Conservation (phyloP, 53 echinoderm and acorn worm species). For the Echinarachnius parma region DNA sequence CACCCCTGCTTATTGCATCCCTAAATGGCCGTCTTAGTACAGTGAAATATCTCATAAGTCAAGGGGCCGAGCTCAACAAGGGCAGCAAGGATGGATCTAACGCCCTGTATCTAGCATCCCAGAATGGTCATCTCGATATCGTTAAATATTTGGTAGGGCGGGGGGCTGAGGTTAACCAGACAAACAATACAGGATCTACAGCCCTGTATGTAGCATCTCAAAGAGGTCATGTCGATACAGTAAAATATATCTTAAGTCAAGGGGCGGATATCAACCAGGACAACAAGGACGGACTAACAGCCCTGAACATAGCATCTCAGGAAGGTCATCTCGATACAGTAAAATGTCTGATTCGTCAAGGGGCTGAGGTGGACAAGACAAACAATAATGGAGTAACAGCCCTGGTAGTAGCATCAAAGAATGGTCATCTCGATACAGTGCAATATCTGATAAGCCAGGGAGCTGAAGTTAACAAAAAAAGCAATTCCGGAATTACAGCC, state of each 20-base stretch:
- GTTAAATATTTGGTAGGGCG: not conserved
- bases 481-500: no score
- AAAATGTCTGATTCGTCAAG: not conserved
- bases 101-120: conserved; percentile 5
- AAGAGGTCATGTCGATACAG: not conserved
- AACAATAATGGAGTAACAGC: not conserved
- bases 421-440: no score
- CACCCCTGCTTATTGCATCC: no score
- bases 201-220: not conserved
- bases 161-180: not conserved
- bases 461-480: no score
- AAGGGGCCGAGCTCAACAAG: no score
- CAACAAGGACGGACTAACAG: not conserved
- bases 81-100: not conserved
- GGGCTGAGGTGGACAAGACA: not conserved
- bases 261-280: not conserved
- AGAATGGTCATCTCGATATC: conserved; percentile 4
- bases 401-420: not conserved
- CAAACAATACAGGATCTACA: not conserved
- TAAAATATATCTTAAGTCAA: not conserved
- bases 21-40: no score
- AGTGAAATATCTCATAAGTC: no score
- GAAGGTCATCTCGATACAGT: not conserved
- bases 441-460: no score
- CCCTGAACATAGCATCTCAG: not conserved